Evolutionary conservation across 23 tunicate genomes (phyloP), one percentile per base, ranked within the genome.

Genomic region (Pegea sp.): DNA sequence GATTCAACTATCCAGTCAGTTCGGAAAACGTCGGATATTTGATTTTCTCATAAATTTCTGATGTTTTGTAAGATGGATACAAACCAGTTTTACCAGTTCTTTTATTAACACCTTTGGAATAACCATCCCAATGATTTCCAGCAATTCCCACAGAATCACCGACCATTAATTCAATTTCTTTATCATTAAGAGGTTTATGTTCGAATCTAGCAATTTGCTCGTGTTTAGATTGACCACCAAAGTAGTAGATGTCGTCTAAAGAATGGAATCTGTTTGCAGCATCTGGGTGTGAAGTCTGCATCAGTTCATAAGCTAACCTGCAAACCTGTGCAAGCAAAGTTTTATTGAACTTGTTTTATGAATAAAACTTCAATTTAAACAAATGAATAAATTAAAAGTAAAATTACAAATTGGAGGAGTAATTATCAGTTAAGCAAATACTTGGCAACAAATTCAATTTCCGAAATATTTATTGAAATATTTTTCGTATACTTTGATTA

Each of bases 111-210:
- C 95, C 95, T 53, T 67, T 74, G 0, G 95, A 84, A 31, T 34
- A 67, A 33, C 95, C 95, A 26, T 84, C 72, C 95, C 95, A 84
- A 30, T 84, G 95, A 53, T 84, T 84, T 3, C 95, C 95, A 3
- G 77, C 69, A 2, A 84, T n/a, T 3, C 61, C 76, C 4, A 84
- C 52, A 7, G 63, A 16, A 31, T 84, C 95, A 2, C 95, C 95
- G 16, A 63, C 76, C 22, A 53, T 33, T 26, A 84, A 24, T 28
- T 68, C 66, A 20, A 84, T 61, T 29, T 66, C 80, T 54, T 28
- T 7, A 19, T 49, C 25, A 33, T 20, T 58, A 25, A 29, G 59
- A 5, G 76, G 57, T 42, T 28, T 26, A 27, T 84, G 72, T 16
- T 52, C 59, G 23, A 42, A 63, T 19, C 67, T 32, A 22, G 71